Evolutionary conservation across 30 jellyfish, hydroid and myxozoan species (phyloP), one percentile per base, ranked within the genome.

Genomic region (Aurelia aurita): DNA sequence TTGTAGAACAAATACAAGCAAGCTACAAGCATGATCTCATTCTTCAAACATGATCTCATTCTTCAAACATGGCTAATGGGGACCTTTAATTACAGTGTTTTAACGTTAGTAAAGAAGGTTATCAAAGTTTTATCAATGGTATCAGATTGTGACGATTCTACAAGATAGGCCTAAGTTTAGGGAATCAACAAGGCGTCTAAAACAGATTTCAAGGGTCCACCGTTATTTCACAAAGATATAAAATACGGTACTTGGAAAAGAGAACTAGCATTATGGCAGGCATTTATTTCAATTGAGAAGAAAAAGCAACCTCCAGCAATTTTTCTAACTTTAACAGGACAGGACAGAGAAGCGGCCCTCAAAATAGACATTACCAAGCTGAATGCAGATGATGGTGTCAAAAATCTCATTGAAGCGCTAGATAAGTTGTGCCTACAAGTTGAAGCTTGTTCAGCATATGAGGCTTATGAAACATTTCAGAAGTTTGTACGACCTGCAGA

Each of bases 371-470:
- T 58, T 20, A 66, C 11, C 5, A 53, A 18, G 23, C 7, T 78
- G 31, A 58, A 20, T 46, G 28, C 43, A 47, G 89, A 78, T 23
- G 60, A 28, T 78, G 89, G 84, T 9, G 84, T 58, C 39, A 32
- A 76, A 35, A 53, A 76, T 14, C 29, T 76, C 45, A 32, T 58
- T 20, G 39, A 79, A 61, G 28, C 82, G 12, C 90, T 79, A 5
- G 87, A 79, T 79, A 73, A 79, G n/a, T 79, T 79, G 84, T 79
- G 27, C 46, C 64, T 79, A 53, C 85, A 79, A 61, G 90, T 53
- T 46, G 46, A 35, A 46, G 43, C 58, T 72, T 25, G 43, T 18
- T 45, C 72, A 20, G 85, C 85, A 34, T 72, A 72, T 72, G 58
- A 18, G 69, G 85, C 85, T 1, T 72, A 72, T 39, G 58, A 72